Base-by-base conservation (phyloP, 2,113 vertebrate species). In the Mirounga angustirostris region DNA sequence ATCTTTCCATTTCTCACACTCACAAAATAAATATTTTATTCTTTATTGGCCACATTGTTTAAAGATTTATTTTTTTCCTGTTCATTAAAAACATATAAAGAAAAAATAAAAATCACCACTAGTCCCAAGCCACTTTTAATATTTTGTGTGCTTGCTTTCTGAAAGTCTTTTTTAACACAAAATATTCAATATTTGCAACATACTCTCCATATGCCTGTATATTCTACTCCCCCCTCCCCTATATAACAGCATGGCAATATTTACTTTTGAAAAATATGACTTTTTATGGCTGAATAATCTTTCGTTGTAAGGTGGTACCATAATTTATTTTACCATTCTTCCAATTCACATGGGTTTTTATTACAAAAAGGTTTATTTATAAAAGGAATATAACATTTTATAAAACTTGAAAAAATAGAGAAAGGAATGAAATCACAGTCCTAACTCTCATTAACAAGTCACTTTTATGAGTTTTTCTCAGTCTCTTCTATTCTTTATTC, bases 21-120 rank as follows among this genome's bases (percentile, higher is more conserved):
- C 59, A 95, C 30, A 83, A 91, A 86, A 84, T 67, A 92, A 86
- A 78, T 24, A 76, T 83, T 78, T 82, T 83, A 95, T 80, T 92
- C 21, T 63, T 61, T 83, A 81, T 22, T 81, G 78, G 67, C 24
- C 12, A 82, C 67, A 80, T 74, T 94, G 54, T 76, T 89, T 78
- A 94, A 81, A 95, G 16, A 54, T 92, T 97, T 79, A 86, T 50
- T 80, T 89, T 90, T 67, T n/a, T 22, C 13, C 78, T 87, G 7
- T 30, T 87, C 22, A 40, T 69, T 89, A 96, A 88, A 94, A 93
- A 79, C 46, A 94, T 63, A 52, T 59, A 65, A 94, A 56, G 58
- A 79, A 30, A 92, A 88, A 83, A 83, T 58, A 85, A 84, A 96
- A 90, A 69, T 15, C 22, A 83, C 5, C 21, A 87, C 3, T 83